Evolutionary conservation across 2,888 invertebrate genomes (phyloP), one percentile per base, ranked within the genome.

Genomic region (Epirrhoe alternata): DNA sequence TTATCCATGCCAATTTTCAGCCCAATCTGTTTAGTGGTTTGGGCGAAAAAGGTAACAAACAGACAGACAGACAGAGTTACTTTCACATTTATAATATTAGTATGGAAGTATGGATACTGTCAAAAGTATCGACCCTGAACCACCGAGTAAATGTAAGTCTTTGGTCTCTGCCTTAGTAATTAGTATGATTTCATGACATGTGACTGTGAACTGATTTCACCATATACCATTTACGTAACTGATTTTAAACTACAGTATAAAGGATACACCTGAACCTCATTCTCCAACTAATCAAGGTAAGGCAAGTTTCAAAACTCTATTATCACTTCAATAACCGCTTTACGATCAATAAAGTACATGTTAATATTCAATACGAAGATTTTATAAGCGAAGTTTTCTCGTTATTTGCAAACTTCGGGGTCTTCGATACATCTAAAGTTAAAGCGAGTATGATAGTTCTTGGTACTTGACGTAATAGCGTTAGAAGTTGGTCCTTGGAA

Each of bases 361-460:
- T 87, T 89, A 89, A 88, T 88, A 89, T 89, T 89, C 88, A 89
- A 89, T 89, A 85, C 85, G 84, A 83, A 81, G 81, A 86, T 88
- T 87, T 87, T 87, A 88, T 89, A 88, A 83, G 83, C 72, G 81
- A 89, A 89, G 78, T 89, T 89, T 86, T 85, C 87, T 88, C 86
- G 86, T 87, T 88, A 88, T 84, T 82, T 72, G 58, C 66, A 60
- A 79, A 81, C 79, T 83, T 82, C 70, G 68, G 70, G 64, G 70
- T 73, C 68, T 71, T 75, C 83, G 82, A 83, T 82, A 85, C 83
- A 83, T 76, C 64, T 67, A 61, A 61, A 69, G 69, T 66, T 69
- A 61, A 61, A 58, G 55, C 73, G 71, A 73, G 74, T 73, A 71
- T 73, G 52, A 68, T 71, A 70, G 72, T 71, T 72, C 64, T 70